Evolutionary conservation across 2,113 vertebrate genomes (phyloP).

Genomic region (Chrysemys picta): DNA sequence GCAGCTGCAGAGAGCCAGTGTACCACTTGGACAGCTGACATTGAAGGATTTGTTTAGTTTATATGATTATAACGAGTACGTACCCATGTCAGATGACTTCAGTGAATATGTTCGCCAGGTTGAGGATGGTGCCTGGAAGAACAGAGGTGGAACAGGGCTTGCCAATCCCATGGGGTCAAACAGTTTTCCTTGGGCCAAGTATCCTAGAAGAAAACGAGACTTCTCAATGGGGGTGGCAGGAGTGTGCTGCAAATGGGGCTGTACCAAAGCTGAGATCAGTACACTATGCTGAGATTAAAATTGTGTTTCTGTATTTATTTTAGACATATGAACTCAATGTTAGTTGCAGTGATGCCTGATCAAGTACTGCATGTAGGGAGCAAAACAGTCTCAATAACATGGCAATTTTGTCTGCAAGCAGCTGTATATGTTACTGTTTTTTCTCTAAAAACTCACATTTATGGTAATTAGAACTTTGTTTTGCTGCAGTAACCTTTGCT

Average conservation of each 20-base stretch:
- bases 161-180: not conserved
- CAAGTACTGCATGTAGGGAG: not conserved
- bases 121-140: constrained; percentile 42
- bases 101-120: constrained; percentile 47
- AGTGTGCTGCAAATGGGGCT: constrained; percentile 90
- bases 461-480: constrained; percentile 23
- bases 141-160: constrained; percentile 21
- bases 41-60: constrained; percentile 75
- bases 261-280: constrained; percentile 90
- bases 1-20: constrained; percentile 44
- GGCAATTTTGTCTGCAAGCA: constrained; percentile 44
- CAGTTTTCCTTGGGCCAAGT: constrained; percentile 58
- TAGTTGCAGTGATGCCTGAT: constrained; percentile 1
- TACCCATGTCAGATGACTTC: constrained; percentile 12
- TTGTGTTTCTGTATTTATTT: not conserved
- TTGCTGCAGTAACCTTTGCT: constrained; percentile 35
- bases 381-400: constrained; percentile 34
- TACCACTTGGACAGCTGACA: constrained; percentile 26
- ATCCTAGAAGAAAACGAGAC: constrained; percentile 83
- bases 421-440: constrained; percentile 10
- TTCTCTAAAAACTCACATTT: not conserved
- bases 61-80: constrained; percentile 60
- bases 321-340: constrained; percentile 35
- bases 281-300: constrained; percentile 84
- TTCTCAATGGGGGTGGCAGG: constrained; percentile 85